These are phyloP conservation scores for Pharmacophagus antenor DNA, from an alignment of 2,888 invertebrate genomes.

Conservation along the genomic window DNA sequence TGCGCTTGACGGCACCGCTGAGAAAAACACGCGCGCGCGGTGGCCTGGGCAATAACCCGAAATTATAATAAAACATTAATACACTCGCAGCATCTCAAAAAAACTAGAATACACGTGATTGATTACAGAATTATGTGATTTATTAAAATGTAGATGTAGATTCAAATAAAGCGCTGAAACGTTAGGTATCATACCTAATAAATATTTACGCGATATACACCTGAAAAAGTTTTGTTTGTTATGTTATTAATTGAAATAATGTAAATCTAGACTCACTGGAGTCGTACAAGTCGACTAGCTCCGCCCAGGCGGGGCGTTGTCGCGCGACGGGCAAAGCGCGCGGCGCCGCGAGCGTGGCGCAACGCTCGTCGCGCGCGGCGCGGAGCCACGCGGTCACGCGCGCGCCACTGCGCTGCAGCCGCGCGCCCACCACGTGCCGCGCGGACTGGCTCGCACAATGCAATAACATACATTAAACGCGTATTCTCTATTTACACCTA, in stretches of 20 bases:
- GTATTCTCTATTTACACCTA: too few species aligned
- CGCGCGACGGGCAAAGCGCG: conserved; percentile 91
- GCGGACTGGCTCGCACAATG: conserved; percentile 48
- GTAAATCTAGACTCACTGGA: conserved; percentile 90
- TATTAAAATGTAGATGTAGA: too few species aligned
- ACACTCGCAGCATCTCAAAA: too few species aligned
- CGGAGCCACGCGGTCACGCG: conserved; percentile 69
- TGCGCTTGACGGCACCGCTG: conserved; percentile 84
- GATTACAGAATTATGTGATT: too few species aligned
- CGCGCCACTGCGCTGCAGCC: conserved; percentile 51
- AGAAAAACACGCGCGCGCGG: conserved; percentile 91
- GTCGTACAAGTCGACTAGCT: conserved; percentile 95
- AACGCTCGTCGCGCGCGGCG: conserved; percentile 82
- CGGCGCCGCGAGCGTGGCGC: conserved; percentile 91
- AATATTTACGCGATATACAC: too few species aligned
- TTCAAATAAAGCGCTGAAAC: too few species aligned
- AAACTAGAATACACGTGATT: too few species aligned
- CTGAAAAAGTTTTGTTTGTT: too few species aligned
- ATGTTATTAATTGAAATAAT: too few species aligned
- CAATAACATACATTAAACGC: too few species aligned
- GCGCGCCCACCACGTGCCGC: conserved; percentile 62
- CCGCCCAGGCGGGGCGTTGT: conserved; percentile 92
- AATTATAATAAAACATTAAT: too few species aligned
- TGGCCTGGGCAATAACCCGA: conserved; percentile 86
- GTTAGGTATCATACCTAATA: too few species aligned